These are phyloP conservation scores for Caenorhabditis sinica DNA, from an alignment of 2,888 invertebrate genomes.

Conservation along the genomic window DNA sequence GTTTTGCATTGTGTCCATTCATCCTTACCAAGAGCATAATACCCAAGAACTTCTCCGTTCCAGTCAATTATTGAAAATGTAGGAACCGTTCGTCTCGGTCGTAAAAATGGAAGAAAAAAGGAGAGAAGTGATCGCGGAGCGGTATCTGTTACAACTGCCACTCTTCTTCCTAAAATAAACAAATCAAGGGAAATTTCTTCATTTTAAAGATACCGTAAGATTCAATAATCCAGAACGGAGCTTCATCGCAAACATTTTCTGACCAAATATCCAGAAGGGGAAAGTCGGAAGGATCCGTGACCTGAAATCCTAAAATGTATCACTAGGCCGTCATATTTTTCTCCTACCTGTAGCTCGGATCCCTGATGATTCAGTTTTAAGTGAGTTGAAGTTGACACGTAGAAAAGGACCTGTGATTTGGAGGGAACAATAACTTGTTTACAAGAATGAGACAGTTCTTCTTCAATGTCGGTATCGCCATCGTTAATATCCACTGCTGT, in stretches of 20 bases:
- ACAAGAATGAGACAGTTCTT: slow-evolving; percentile 63
- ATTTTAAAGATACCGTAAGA: slow-evolving; percentile 62
- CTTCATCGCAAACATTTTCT: slow-evolving; percentile 74
- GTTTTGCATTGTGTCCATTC: neutral
- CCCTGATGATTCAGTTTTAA: slow-evolving; percentile 77
- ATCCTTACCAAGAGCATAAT: slow-evolving; percentile 50
- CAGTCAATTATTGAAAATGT: slow-evolving; percentile 70
- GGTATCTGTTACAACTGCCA: slow-evolving; percentile 68
- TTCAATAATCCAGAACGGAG: slow-evolving; percentile 73
- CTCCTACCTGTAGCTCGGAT: slow-evolving; percentile 76
- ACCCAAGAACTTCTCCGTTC: slow-evolving; percentile 73
- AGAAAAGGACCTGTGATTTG: slow-evolving; percentile 78
- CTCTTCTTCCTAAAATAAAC: slow-evolving; percentile 60
- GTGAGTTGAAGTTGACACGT: slow-evolving; percentile 75
- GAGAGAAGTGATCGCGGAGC: slow-evolving; percentile 61
- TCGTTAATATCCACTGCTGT: slow-evolving; percentile 61
- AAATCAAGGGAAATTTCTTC: neutral
- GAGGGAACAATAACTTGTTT: slow-evolving; percentile 72
- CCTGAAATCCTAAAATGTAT: slow-evolving; percentile 62
- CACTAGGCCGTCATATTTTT: neutral
- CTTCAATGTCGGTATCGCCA: slow-evolving; percentile 65
- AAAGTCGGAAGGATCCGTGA: slow-evolving; percentile 80
- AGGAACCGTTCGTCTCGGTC: slow-evolving; percentile 59
- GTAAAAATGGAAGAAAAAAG: slow-evolving; percentile 63
- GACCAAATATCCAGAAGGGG: slow-evolving; percentile 81